Percentiles rank a stretch among this genome's conserved stretches.
phyloP scores from a whole-genome alignment of 2,113 vertebrate species.

The Lycaon pictus region DNA sequence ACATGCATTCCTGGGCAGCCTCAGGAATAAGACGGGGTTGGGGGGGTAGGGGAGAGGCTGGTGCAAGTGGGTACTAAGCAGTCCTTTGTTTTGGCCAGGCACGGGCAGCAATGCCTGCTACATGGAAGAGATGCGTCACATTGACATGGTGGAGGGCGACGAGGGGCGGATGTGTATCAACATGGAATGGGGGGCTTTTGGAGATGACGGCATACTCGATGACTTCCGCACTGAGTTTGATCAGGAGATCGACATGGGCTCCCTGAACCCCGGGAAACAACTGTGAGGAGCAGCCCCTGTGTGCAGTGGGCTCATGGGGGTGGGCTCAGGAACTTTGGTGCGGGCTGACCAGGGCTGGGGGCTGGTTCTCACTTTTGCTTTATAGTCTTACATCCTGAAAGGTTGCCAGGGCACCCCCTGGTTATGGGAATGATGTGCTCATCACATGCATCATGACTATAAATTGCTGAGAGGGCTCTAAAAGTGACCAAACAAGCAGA shows the following conservation, averaged over 20 bases:
- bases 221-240: slow-evolving; percentile 95
- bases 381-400: neutral
- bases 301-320: neutral
- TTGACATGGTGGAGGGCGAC: slow-evolving; percentile 95
- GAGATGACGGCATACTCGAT: slow-evolving; percentile 92
- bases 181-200: slow-evolving; percentile 98
- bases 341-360: neutral
- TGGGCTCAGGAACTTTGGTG: neutral
- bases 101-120: slow-evolving; percentile 98
- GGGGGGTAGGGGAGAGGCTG: accelerated
- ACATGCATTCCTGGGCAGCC: neutral
- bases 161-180: slow-evolving; percentile 98
- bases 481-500: neutral
- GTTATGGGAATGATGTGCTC: neutral
- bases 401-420: neutral
- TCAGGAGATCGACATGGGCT: slow-evolving; percentile 95
- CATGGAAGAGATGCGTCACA: slow-evolving; percentile 99
- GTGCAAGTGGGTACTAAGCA: neutral
- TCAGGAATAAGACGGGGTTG: neutral
- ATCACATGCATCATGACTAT: neutral
- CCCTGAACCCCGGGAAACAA: slow-evolving; percentile 97
- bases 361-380: neutral
- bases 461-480: neutral
- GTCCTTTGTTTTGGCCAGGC: slow-evolving; percentile 84
- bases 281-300: slow-evolving; percentile 89